A percentile compares a stretch with the other conserved stretches of the same genome.
Conservation (phyloP, 2,888 invertebrate species). For the Autographa pulchrina region DNA sequence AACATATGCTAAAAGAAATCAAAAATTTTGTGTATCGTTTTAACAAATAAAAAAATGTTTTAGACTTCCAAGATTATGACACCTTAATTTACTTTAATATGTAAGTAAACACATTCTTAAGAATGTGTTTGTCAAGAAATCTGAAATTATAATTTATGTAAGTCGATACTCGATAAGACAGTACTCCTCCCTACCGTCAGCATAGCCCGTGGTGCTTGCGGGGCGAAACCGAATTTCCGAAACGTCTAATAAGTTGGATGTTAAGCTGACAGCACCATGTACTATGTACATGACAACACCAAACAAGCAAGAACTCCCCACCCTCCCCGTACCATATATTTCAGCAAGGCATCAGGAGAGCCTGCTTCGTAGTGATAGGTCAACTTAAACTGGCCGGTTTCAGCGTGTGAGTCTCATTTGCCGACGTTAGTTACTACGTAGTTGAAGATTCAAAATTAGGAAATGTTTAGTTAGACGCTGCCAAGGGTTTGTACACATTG, state of each 20-base stretch:
- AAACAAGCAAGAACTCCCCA: constrained; percentile 66
- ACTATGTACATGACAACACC: constrained; percentile 82
- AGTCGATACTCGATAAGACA: constrained; percentile 55
- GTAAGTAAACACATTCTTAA: no score
- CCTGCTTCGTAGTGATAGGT: constrained; percentile 64
- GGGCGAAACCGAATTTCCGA: constrained; percentile 88
- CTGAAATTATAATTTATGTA: background rate
- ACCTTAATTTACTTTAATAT: background rate
- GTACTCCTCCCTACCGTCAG: constrained; percentile 67
- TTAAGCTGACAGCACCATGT: constrained; percentile 83
- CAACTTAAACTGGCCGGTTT: constrained; percentile 67
- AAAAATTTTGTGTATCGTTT: no score
- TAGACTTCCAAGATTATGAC: no score
- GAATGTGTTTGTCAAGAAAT: background rate
- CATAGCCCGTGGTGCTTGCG: constrained; percentile 81
- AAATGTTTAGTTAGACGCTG: constrained; percentile 79
- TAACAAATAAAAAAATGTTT: no score
- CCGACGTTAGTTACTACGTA: constrained; percentile 78
- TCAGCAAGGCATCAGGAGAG: constrained; percentile 55
- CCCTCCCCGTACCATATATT: constrained; percentile 55
- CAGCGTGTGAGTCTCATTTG: constrained; percentile 81
- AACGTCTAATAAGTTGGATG: constrained; percentile 89
- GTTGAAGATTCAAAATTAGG: constrained; percentile 79
- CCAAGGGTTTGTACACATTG: constrained; percentile 62
- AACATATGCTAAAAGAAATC: no score